A percentile compares a stretch with the other conserved stretches of the same genome.
Conservation (phyloP, 2,797 vertebrate genomes). For the Spinibarbus caldwelli region DNA sequence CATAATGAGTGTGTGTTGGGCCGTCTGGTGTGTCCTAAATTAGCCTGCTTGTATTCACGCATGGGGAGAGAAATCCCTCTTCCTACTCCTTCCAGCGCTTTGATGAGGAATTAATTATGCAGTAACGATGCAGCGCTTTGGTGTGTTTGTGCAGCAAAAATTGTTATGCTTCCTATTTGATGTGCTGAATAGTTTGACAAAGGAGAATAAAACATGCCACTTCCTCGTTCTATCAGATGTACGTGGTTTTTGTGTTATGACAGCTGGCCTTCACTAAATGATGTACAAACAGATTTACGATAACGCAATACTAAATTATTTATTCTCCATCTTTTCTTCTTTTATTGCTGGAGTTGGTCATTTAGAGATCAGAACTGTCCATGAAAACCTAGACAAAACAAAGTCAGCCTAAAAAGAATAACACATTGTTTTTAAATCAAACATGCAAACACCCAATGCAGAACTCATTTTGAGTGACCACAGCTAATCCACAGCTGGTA, state of each 20-base stretch:
- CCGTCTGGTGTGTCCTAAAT: slow-evolving; percentile 52
- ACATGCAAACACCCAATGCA: background rate
- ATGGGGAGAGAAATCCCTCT: slow-evolving; percentile 46
- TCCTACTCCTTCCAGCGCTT: slow-evolving; percentile 50
- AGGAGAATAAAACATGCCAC: slow-evolving; percentile 36
- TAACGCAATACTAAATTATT: slow-evolving; percentile 41
- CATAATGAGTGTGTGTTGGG: slow-evolving; percentile 46
- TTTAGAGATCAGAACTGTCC: background rate
- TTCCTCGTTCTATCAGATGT: background rate
- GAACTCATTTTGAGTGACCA: background rate
- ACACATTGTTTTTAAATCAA: background rate
- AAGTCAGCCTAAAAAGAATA: background rate
- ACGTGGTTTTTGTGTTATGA: background rate
- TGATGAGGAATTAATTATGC: slow-evolving; percentile 60
- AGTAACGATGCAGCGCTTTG: slow-evolving; percentile 41
- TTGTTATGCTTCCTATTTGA: slow-evolving; percentile 32
- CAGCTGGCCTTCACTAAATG: slow-evolving; percentile 18
- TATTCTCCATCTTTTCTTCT: background rate
- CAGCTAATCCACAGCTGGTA: background rate
- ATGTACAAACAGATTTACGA: slow-evolving; percentile 30
- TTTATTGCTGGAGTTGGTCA: background rate
- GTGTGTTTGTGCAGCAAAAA: slow-evolving; percentile 20
- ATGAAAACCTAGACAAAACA: background rate
- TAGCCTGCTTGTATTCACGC: slow-evolving; percentile 41
- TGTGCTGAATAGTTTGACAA: slow-evolving; percentile 42